Conservation (phyloP, 2,888 invertebrate genomes). For the Conops quadrifasciatus region DNA sequence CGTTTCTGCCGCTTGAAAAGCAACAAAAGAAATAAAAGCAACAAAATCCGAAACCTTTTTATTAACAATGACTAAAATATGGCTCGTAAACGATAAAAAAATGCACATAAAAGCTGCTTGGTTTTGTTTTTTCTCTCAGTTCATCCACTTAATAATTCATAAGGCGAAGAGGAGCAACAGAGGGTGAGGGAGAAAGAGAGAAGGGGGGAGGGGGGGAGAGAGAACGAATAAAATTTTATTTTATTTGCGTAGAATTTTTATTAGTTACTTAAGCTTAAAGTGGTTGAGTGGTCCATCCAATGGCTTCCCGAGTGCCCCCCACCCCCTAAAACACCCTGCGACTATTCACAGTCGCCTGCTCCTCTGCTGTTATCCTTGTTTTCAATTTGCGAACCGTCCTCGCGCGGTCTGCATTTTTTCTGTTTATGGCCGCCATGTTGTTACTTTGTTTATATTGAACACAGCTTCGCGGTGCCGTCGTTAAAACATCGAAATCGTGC, state of each 20-base stretch:
- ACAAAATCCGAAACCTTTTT: background rate
- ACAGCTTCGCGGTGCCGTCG: constrained; percentile 23
- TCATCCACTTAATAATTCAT: background rate
- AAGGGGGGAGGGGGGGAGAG: no score
- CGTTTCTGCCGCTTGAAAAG: background rate
- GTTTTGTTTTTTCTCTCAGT: background rate
- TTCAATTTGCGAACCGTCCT: background rate
- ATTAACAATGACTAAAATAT: constrained; percentile 3
- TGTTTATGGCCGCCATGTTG: constrained; percentile 26
- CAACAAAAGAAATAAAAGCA: background rate
- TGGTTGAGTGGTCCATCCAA: no score
- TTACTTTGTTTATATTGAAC: constrained; percentile 33
- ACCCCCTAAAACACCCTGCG: background rate
- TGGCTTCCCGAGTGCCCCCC: background rate
- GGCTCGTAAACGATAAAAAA: background rate
- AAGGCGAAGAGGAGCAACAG: background rate
- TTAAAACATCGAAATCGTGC: constrained; percentile 33
- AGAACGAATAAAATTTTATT: no score
- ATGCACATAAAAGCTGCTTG: no score
- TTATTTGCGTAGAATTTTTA: no score
- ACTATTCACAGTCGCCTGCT: background rate
- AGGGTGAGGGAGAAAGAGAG: no score
- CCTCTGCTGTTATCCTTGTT: background rate
- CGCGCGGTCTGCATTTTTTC: background rate
- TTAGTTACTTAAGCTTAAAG: no score